These are phyloP conservation scores for Taenaris catops DNA, from an alignment of 2,888 invertebrate species.

Conservation along the genomic window DNA sequence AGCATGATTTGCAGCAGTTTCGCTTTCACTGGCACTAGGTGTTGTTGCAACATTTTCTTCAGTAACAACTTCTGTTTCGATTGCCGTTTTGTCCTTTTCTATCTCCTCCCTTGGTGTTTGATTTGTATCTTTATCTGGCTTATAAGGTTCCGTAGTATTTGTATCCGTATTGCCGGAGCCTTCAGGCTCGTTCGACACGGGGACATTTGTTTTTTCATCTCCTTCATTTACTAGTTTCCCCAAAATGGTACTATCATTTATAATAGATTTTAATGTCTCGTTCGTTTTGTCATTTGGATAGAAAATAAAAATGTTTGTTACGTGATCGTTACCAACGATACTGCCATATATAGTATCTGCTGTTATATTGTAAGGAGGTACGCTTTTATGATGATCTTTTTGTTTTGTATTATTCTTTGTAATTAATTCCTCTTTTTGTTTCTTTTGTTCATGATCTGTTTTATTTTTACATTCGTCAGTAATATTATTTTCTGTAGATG, in stretches of 20 bases:
- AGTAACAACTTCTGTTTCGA: no score
- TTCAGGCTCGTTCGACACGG: no score
- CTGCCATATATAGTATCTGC: slow-evolving; percentile 41
- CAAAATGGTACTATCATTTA: no score
- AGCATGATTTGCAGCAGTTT: background rate
- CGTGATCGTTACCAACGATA: slow-evolving; percentile 40
- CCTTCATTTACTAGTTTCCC: no score
- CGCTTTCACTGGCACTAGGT: background rate
- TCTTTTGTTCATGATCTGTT: background rate
- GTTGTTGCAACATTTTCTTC: background rate
- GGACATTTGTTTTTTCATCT: no score
- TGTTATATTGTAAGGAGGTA: slow-evolving; percentile 23
- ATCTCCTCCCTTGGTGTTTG: no score
- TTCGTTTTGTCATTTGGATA: slow-evolving; percentile 28
- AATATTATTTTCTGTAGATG: no score
- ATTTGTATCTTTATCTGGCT: no score
- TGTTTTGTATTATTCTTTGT: background rate
- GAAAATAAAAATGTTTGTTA: slow-evolving; percentile 52
- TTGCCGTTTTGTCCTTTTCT: no score
- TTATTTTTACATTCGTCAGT: background rate
- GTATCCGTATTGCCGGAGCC: no score
- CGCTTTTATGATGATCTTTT: slow-evolving; percentile 7
- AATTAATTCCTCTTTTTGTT: no score
- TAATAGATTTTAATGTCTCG: slow-evolving; percentile 4
- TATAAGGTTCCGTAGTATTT: no score